These are phyloP conservation scores for Desmophyllum pertusum DNA, from an alignment of 92 coral and sea anemone species.

Conservation along the genomic window DNA sequence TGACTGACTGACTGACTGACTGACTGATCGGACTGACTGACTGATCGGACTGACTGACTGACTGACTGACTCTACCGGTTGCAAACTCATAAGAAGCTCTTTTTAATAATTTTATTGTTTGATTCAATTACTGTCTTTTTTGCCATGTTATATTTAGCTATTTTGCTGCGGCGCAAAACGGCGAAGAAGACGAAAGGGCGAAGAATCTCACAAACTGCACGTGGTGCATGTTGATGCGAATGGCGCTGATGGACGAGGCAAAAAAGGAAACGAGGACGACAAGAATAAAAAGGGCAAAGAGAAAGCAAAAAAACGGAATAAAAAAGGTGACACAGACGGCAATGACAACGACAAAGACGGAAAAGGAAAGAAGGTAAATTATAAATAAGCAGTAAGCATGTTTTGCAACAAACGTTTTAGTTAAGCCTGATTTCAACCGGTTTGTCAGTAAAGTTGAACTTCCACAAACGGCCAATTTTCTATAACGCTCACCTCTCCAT, in stretches of 20 bases:
- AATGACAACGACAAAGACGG: neutral
- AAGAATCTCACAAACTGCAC: conserved; percentile 19
- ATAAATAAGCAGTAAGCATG: neutral
- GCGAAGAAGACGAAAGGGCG: conserved; percentile 44
- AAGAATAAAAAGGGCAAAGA: conserved; percentile 28
- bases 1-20: too few species aligned
- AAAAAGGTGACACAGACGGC: neutral
- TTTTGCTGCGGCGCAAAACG: conserved; percentile 62
- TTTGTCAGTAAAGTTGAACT: too few species aligned
- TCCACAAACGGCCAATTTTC: too few species aligned
- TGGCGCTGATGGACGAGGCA: neutral
- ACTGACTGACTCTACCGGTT: too few species aligned
- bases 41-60: too few species aligned
- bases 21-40: too few species aligned
- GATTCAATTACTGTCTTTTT: neutral
- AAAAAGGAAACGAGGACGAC: conserved; percentile 4
- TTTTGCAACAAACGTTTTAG: neutral
- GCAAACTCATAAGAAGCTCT: neutral
- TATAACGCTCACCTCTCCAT: too few species aligned
- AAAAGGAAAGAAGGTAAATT: conserved; percentile 2
- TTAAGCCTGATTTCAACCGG: too few species aligned
- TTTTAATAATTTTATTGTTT: neutral
- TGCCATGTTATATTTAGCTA: neutral
- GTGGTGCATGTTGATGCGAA: conserved; percentile 33
- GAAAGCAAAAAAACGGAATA: conserved; percentile 8